Percentiles rank a stretch among this genome's conserved stretches.
Conservation (phyloP, 2,797 vertebrate genomes). For the Silurus lanzhouensis region DNA sequence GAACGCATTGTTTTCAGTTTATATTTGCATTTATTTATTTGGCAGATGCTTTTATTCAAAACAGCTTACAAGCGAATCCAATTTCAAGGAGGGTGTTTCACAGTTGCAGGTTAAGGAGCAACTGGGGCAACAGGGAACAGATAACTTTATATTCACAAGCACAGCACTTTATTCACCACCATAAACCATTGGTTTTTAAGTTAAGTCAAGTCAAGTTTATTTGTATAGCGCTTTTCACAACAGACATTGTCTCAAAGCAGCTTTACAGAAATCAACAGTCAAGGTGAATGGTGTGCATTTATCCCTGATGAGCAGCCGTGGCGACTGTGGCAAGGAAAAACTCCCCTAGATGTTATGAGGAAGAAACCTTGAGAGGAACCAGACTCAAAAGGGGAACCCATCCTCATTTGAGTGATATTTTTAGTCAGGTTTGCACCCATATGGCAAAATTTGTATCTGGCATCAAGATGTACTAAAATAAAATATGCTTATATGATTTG, state of each 20-base stretch:
- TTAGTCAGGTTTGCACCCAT: not conserved
- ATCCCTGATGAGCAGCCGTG: too few species aligned
- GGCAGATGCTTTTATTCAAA: slow-evolving; percentile 25
- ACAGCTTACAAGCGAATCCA: slow-evolving; percentile 17
- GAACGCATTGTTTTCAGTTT: slow-evolving; percentile 27
- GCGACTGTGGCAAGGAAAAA: too few species aligned
- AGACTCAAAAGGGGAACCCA: too few species aligned
- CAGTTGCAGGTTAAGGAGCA: slow-evolving; percentile 7
- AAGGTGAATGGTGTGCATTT: too few species aligned
- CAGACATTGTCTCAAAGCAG: too few species aligned
- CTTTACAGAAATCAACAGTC: too few species aligned
- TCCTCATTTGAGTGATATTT: too few species aligned
- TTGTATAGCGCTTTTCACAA: too few species aligned
- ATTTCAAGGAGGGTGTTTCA: not conserved
- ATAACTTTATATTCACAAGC: not conserved
- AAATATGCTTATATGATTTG: not conserved
- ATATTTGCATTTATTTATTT: slow-evolving; percentile 37
- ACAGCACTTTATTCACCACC: not conserved
- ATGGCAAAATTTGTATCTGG: too few species aligned
- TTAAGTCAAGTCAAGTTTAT: too few species aligned
- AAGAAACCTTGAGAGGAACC: too few species aligned
- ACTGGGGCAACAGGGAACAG: not conserved
- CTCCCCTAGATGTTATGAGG: too few species aligned
- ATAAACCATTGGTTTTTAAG: not conserved
- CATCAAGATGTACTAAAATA: not conserved